These are phyloP conservation scores for Zelleria hepariella DNA, from an alignment of 2,888 invertebrate genomes.

Conservation along the genomic window DNA sequence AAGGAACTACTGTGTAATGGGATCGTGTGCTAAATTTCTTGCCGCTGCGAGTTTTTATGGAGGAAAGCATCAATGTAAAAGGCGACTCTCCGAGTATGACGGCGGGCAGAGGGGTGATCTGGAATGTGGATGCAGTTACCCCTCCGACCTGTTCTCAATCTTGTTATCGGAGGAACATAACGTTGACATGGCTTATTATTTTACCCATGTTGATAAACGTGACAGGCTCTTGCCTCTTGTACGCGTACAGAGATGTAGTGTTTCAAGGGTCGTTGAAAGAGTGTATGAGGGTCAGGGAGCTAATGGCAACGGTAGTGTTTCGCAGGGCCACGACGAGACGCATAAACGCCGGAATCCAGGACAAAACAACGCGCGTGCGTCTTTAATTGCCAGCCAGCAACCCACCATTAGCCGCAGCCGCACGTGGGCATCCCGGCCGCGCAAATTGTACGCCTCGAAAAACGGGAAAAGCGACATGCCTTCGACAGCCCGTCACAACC, in stretches of 20 bases:
- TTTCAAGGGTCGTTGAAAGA: not conserved
- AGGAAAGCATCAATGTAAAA: not conserved
- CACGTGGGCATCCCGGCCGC: constrained; percentile 25
- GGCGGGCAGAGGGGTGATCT: constrained; percentile 16
- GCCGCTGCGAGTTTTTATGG: not conserved
- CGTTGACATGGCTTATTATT: constrained; percentile 11
- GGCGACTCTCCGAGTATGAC: not conserved
- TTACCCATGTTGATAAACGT: not conserved
- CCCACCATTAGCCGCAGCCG: constrained; percentile 21
- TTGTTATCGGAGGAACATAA: constrained; percentile 12
- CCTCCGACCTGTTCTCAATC: constrained; percentile 18
- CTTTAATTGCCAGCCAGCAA: constrained; percentile 17
- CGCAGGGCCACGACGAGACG: not conserved
- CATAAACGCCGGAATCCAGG: not conserved
- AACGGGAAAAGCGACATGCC: constrained; percentile 15
- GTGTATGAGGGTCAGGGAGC: not conserved
- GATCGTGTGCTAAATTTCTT: not conserved
- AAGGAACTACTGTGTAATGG: constrained; percentile 1
- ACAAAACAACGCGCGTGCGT: constrained; percentile 11
- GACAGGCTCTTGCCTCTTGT: not conserved
- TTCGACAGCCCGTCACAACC: constrained; percentile 23
- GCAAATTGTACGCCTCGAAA: constrained; percentile 22
- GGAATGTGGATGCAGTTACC: constrained; percentile 19
- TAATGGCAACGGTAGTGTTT: not conserved
- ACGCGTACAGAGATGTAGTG: not conserved